Evolutionary conservation across 2,113 vertebrate species (phyloP).

Genomic region (Equus quagga): DNA sequence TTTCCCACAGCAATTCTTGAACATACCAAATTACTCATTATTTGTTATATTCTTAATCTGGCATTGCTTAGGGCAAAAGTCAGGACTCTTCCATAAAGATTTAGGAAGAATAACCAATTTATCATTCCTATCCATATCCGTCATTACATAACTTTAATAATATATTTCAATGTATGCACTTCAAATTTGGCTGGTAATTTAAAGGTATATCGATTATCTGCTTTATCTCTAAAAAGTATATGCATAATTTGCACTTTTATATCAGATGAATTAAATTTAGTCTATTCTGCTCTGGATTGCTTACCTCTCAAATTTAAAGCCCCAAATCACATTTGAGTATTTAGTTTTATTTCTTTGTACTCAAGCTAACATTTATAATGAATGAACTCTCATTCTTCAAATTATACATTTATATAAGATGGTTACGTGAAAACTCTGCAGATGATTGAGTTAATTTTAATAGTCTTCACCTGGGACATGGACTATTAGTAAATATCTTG

Average conservation of each 20-base stretch:
- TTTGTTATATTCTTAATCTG: constrained; percentile 51
- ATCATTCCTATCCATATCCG: neutral
- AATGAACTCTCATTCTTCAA: neutral
- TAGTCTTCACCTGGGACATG: neutral
- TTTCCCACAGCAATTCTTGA: constrained; percentile 47
- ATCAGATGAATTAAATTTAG: constrained; percentile 37
- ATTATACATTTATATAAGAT: neutral
- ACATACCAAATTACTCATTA: constrained; percentile 28
- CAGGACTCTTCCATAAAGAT: constrained; percentile 5
- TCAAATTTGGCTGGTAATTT: constrained; percentile 49
- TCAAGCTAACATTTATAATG: neutral
- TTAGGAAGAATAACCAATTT: neutral
- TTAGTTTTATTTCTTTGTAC: constrained; percentile 39
- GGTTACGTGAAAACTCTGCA: constrained; percentile 46
- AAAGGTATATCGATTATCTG: neutral
- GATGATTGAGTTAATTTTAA: constrained; percentile 45
- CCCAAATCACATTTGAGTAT: constrained; percentile 1
- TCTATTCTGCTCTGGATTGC: neutral
- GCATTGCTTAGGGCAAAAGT: constrained; percentile 14
- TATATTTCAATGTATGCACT: neutral
- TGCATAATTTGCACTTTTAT: constrained; percentile 46
- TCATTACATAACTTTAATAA: neutral
- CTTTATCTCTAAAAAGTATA: constrained; percentile 48
- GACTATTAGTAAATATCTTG: neutral
- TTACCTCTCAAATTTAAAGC: constrained; percentile 59